Conservation (phyloP, 2,797 vertebrate genomes). For the Lutjanus argentimaculatus region DNA sequence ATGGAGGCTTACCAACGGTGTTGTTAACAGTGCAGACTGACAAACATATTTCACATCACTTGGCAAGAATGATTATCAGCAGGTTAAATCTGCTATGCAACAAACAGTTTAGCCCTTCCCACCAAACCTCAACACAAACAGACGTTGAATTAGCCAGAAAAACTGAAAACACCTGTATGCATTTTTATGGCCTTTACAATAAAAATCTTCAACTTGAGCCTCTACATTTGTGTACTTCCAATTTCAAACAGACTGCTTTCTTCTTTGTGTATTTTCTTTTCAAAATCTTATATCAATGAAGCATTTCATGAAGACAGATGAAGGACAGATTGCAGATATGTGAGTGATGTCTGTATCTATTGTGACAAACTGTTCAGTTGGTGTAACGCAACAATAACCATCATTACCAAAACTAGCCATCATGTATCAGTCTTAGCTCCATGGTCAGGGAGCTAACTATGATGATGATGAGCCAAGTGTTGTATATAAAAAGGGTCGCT, state of each 20-base stretch:
- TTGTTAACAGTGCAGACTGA: not conserved
- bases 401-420: not conserved
- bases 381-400: not conserved
- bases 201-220: not conserved
- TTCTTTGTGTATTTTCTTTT: not conserved
- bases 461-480: not conserved
- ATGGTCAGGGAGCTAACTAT: not conserved
- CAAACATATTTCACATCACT: not conserved
- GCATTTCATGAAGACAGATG: not conserved
- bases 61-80: not conserved
- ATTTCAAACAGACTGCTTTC: not conserved
- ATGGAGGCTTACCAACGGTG: not conserved
- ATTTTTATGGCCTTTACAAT: not conserved
- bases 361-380: not conserved
- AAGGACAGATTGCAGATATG: not conserved
- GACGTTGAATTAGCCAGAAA: too few relatives aligned
- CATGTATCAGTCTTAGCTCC: not conserved
- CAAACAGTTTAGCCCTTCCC: too few relatives aligned
- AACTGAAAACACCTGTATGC: too few relatives aligned
- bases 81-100: too few relatives aligned
- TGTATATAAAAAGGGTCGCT: not conserved
- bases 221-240: not conserved
- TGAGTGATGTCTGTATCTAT: not conserved
- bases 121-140: too few relatives aligned
- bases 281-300: not conserved